phyloP scores from a whole-genome alignment of 2,888 invertebrate species.

The Erebia epiphron region DNA sequence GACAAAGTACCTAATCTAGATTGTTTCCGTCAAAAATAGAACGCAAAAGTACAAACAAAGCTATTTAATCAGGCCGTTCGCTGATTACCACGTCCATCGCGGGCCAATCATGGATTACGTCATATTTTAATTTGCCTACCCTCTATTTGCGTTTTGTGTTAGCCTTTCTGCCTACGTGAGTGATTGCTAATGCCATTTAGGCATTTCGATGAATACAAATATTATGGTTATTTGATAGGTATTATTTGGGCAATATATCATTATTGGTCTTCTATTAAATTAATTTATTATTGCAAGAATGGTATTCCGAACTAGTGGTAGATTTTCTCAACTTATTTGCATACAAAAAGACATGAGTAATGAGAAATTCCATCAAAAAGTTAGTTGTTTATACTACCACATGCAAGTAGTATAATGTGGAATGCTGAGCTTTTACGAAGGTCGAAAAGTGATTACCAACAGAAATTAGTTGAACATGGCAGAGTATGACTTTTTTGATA shows the following conservation, averaged over 20 bases:
- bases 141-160: slow-evolving; percentile 24
- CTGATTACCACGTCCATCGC: slow-evolving; percentile 20
- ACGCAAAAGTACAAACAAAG: not conserved
- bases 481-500: too few relatives aligned
- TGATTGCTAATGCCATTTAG: slow-evolving; percentile 18
- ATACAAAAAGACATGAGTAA: too few relatives aligned
- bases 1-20: too few relatives aligned
- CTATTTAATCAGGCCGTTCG: slow-evolving; percentile 18
- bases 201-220: slow-evolving; percentile 1
- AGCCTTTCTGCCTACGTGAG: slow-evolving; percentile 9
- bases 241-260: not conserved
- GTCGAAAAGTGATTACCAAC: too few relatives aligned
- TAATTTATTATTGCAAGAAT: not conserved
- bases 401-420: too few relatives aligned
- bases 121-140: slow-evolving; percentile 26
- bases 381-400: too few relatives aligned
- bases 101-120: slow-evolving; percentile 16
- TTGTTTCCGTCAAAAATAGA: not conserved
- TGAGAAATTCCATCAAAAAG: too few relatives aligned
- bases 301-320: too few relatives aligned
- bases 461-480: too few relatives aligned
- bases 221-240: not conserved
- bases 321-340: too few relatives aligned
- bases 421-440: too few relatives aligned
- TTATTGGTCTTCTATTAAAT: not conserved